phyloP scores from a whole-genome alignment of 2,797 vertebrate genomes.

The Pangasius macronema region DNA sequence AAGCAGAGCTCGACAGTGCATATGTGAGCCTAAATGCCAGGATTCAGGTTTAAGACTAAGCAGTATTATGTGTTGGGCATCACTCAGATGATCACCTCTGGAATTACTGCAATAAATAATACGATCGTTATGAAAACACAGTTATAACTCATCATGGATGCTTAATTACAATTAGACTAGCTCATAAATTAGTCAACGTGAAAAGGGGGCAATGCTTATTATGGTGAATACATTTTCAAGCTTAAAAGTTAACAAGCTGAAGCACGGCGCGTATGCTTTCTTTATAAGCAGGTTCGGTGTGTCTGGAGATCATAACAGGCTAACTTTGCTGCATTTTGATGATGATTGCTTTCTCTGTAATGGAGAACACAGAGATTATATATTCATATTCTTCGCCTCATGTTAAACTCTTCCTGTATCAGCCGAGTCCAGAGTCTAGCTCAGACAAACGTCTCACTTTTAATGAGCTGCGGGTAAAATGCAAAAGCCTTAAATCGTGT shows the following conservation, averaged over 20 bases:
- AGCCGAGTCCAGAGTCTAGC: neutral
- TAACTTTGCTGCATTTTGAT: neutral
- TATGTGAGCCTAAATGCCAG: neutral
- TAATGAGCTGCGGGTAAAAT: neutral
- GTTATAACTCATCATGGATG: neutral
- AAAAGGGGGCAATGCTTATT: neutral
- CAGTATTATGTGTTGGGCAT: neutral
- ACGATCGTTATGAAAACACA: neutral
- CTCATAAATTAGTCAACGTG: neutral
- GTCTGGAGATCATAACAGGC: neutral
- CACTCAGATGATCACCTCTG: neutral
- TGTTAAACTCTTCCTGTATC: neutral
- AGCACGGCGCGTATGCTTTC: neutral
- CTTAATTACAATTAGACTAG: neutral
- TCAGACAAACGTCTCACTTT: neutral
- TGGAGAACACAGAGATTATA: neutral
- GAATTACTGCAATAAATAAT: conserved; percentile 3
- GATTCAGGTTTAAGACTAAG: neutral
- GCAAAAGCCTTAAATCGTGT: neutral
- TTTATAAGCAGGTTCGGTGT: neutral
- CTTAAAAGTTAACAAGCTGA: neutral
- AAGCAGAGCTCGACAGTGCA: neutral
- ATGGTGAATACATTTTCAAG: neutral
- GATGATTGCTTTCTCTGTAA: neutral
- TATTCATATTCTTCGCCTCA: neutral